Conservation (phyloP, 2,888 invertebrate species). For the Limnephilus lunatus region DNA sequence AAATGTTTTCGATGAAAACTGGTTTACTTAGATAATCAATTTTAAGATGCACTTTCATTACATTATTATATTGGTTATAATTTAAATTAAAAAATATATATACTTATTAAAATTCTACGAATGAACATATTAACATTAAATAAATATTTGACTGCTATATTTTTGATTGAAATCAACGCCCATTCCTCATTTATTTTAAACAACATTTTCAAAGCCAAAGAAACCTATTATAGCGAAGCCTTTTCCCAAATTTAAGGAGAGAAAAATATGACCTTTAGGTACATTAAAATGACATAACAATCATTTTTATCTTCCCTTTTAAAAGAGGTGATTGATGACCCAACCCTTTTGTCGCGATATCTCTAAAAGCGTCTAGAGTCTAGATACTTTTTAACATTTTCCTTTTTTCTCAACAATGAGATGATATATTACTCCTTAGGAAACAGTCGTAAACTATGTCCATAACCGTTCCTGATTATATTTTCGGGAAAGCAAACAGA, state of each 20-base stretch:
- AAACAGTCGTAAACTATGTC: slow-evolving; percentile 2
- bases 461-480: not conserved
- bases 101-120: too few species aligned
- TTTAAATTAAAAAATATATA: too few species aligned
- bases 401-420: not conserved
- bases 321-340: not conserved
- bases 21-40: too few species aligned
- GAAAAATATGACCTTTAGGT: not conserved
- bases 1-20: too few species aligned
- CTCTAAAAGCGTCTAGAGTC: not conserved
- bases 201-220: not conserved
- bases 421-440: not conserved
- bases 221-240: not conserved
- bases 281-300: not conserved
- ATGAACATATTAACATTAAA: too few species aligned
- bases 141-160: too few species aligned
- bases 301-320: not conserved
- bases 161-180: too few species aligned
- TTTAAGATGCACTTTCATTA: too few species aligned
- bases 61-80: too few species aligned
- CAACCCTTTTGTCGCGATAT: not conserved
- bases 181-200: too few species aligned
- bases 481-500: not conserved
- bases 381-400: not conserved
- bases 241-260: not conserved